These are phyloP conservation scores for Macrotrachela quadricornifera DNA, from an alignment of 1,140 invertebrate species.

Conservation along the genomic window DNA sequence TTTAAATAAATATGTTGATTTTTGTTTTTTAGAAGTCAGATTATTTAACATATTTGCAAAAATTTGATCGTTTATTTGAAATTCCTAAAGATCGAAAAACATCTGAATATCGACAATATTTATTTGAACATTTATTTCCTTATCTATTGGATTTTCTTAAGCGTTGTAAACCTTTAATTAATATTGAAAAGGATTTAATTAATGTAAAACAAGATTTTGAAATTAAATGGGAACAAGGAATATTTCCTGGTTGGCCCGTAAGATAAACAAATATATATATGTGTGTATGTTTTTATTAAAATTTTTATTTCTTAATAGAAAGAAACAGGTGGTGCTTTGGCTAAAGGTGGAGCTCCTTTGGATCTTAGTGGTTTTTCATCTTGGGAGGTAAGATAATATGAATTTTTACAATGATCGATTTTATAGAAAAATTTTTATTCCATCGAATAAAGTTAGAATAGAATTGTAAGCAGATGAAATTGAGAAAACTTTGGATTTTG, in stretches of 20 bases:
- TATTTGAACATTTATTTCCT: conserved; percentile 1
- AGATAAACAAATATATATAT: conserved; percentile 18
- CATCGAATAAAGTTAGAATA: too few species aligned
- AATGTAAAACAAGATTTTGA: conserved; percentile 59
- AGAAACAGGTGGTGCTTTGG: conserved; percentile 73
- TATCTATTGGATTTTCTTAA: conserved; percentile 3
- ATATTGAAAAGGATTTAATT: conserved; percentile 40
- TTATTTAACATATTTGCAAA: conserved; percentile 77
- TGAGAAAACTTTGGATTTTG: too few species aligned
- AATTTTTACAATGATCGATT: too few species aligned
- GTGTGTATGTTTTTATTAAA: conserved; percentile 10
- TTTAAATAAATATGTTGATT: conserved; percentile 6
- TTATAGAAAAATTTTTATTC: too few species aligned
- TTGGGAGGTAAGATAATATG: conserved; percentile 36
- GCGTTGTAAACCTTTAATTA: conserved; percentile 1
- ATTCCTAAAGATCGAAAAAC: conserved; percentile 82
- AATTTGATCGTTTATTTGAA: conserved; percentile 85
- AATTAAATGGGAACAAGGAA: conserved; percentile 61
- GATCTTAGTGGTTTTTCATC: conserved; percentile 81
- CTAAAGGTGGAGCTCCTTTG: conserved; percentile 69
- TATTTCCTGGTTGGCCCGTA: conserved; percentile 78
- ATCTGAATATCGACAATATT: conserved; percentile 48
- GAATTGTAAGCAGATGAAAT: too few species aligned
- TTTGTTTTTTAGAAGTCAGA: conserved; percentile 54
- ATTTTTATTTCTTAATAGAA: conserved; percentile 37